Evolutionary conservation across 2,888 invertebrate genomes (phyloP), one percentile per base, ranked within the genome.

Genomic region (Conus canariensis): DNA sequence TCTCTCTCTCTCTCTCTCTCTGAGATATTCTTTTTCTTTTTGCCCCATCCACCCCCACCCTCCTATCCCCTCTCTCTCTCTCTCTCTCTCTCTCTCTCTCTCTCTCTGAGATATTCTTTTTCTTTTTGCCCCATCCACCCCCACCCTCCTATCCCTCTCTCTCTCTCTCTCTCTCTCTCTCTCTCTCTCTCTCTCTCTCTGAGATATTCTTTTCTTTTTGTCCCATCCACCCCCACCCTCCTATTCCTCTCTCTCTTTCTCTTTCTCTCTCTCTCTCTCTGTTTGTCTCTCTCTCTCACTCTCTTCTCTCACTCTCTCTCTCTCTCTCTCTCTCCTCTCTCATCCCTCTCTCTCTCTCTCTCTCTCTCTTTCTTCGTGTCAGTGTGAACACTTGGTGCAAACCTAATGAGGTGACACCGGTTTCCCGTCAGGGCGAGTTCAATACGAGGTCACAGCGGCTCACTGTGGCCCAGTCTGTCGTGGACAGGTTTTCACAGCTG

Each of bases 1-100:
- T 30, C 30, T 30, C 30, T 30, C 30, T 30, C 30, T 30, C 30
- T 30, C 30, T 30, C 30, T 30, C 30, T 30, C 30, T 30, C 30
- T 30, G 30, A 30, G 30, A 30, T 30, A 1, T 30, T 30, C 30
- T 30, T 30, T 30, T 30, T 30, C 2, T 30, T 30, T 30, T 30
- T 30, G 2, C 2, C 30, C 30, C 2, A 30, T 30, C 30, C 30
- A 30, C 2, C 30, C n/a, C n/a, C n/a, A 8, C 70, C 6, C 70
- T n/a, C 5, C n/a, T n/a, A n/a, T 22, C 6, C 70, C n/a, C 70
- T 74, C n/a, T n/a, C 70, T 74, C 70, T 74, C 70, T 74, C 70
- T 74, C 70, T n/a, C 70, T n/a, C n/a, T n/a, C n/a, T n/a, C 70
- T 74, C n/a, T n/a, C 70, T 74, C 70, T 74, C 70, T 74, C 70